phyloP scores from a whole-genome alignment of 2,888 invertebrate genomes.

The Euspilapteryx auroguttella region DNA sequence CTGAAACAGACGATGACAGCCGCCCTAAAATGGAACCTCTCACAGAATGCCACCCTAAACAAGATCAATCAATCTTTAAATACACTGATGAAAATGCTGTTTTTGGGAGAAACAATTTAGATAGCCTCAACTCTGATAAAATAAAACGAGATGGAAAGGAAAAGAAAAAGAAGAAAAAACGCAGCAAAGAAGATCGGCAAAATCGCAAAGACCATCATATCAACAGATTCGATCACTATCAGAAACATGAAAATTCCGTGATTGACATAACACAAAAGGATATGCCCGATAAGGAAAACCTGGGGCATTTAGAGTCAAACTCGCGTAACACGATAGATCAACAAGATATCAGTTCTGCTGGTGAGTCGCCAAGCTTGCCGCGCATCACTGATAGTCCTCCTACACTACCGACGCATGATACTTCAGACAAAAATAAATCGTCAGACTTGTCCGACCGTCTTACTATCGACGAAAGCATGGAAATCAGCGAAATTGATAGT shows the following conservation, averaged over 20 bases:
- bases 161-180: slow-evolving; percentile 84
- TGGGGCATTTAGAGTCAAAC: background rate
- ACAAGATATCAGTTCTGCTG: background rate
- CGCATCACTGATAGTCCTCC: slow-evolving; percentile 67
- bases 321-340: background rate
- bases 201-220: slow-evolving; percentile 69
- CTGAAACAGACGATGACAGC: slow-evolving; percentile 59
- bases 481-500: slow-evolving; percentile 17
- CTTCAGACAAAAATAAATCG: slow-evolving; percentile 13
- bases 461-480: slow-evolving; percentile 16
- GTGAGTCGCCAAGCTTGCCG: slow-evolving; percentile 63
- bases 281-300: background rate
- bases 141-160: slow-evolving; percentile 67
- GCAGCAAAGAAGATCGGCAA: slow-evolving; percentile 76
- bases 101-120: background rate
- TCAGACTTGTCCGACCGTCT: slow-evolving; percentile 11
- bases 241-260: slow-evolving; percentile 13
- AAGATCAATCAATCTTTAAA: slow-evolving; percentile 57
- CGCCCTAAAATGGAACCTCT: slow-evolving; percentile 26
- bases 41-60: slow-evolving; percentile 15
- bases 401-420: slow-evolving; percentile 17
- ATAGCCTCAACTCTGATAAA: slow-evolving; percentile 23
- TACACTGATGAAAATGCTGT: slow-evolving; percentile 46
- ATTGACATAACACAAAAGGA: background rate
- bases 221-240: slow-evolving; percentile 58